Base-by-base conservation (phyloP, 2,888 invertebrate genomes). In the Antheraea yamamai region DNA sequence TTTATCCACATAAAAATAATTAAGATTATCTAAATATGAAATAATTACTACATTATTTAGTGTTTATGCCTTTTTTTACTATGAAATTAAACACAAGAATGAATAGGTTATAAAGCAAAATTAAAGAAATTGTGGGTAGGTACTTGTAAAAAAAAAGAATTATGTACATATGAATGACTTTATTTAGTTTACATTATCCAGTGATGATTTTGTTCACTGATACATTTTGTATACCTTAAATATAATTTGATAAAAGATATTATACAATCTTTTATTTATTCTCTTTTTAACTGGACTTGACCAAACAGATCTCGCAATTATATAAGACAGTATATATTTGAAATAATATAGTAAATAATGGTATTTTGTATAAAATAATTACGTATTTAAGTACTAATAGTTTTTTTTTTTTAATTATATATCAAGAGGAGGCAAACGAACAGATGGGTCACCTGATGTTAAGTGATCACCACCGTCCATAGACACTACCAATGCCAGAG, bases 221-320 rank as follows among this genome's bases (percentile, higher is more conserved):
- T 23, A 61, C 61, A 23, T 61, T 61, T 61, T 61, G 61, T 61
- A 61, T 61, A 61, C 61, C 10, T 1, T 23, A 23, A 61, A 61
- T 61, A 23, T 7, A 73, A 20, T 47, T 64, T 64, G 26, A 64
- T 47, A 73, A 23, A 73, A 73, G 7, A 61, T 55, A 55, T 20
- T 20, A 18, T 55, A 55, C 52, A 55, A 7, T 20, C 20, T 55
- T 55, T 55, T 55, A 55, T 20, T 55, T 55, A 20, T 20, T 20
- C 6, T 20, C 18, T 20, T 55, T 4, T 20, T 4, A 20, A 20
- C 6, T 20, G 18, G 55, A 18, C 20, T 20, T 55, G 55, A n/a
- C 7, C 18, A 55, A 20, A 55, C 55, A 55, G n/a, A 55, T n/a
- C 7, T 47, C 12, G 12, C 12, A 47, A 47, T 47, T 10, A 47